Percentiles rank a stretch among this genome's conserved stretches.
Conservation (phyloP, 2,113 vertebrate genomes). For the Bos indicus region DNA sequence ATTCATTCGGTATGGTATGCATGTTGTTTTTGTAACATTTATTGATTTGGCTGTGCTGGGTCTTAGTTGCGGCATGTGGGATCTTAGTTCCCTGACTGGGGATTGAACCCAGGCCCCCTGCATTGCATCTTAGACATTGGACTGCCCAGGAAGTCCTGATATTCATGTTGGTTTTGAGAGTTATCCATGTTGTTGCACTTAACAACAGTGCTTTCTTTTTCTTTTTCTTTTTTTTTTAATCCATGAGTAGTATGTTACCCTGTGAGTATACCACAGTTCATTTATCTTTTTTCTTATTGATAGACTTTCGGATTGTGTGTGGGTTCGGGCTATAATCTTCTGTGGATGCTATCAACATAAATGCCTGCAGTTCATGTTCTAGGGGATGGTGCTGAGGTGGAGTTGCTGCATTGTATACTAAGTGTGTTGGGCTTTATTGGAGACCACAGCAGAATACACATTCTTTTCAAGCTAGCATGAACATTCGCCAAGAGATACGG, state of each 20-base stretch:
- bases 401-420: background rate
- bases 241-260: background rate
- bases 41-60: background rate
- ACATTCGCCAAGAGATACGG: background rate
- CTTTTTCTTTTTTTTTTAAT: background rate
- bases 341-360: background rate
- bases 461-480: background rate
- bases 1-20: background rate
- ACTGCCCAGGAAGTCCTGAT: background rate
- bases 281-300: background rate
- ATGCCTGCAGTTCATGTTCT: background rate
- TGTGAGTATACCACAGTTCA: background rate
- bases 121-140: background rate
- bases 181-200: background rate
- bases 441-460: background rate
- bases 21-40: background rate
- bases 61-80: background rate
- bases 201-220: background rate
- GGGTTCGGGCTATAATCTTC: background rate
- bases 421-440: background rate
- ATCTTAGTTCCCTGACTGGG: background rate
- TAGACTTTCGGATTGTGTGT: background rate
- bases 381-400: too few relatives aligned
- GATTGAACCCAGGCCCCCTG: background rate
- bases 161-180: background rate